phyloP scores from a whole-genome alignment of 2,797 vertebrate species.

The Amazona ochrocephala region DNA sequence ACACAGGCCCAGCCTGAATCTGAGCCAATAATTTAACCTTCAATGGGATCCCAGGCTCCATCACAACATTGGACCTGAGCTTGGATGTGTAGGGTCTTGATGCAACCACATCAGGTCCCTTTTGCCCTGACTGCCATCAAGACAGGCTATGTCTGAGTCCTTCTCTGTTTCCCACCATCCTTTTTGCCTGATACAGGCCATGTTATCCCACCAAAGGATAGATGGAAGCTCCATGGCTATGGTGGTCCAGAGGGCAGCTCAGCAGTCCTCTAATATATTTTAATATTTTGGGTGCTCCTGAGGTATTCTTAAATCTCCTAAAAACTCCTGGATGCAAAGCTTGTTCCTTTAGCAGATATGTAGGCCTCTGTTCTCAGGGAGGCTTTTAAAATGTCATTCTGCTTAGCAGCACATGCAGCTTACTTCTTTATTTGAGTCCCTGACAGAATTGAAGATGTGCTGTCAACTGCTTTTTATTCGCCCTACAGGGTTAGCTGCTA shows the following conservation, averaged over 20 bases:
- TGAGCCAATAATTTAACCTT: not conserved
- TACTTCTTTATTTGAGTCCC: not conserved
- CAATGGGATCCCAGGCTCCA: not conserved
- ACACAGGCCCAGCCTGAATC: not conserved
- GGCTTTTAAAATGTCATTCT: not conserved
- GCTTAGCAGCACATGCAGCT: not conserved
- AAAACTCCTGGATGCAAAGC: not conserved
- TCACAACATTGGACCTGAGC: not conserved
- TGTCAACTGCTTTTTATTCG: not conserved
- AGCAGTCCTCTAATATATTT: not conserved
- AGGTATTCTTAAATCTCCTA: not conserved
- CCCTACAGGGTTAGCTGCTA: not conserved
- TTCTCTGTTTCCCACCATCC: not conserved
- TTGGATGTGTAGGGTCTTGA: not conserved
- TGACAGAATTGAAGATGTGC: not conserved
- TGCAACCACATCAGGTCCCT: rapidly evolving
- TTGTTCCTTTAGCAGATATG: not conserved
- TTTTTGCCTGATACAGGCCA: not conserved
- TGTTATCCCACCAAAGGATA: not conserved
- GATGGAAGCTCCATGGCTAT: not conserved
- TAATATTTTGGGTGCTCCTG: not conserved
- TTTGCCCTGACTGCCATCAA: not conserved
- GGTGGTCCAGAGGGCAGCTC: not conserved
- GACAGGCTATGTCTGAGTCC: not conserved
- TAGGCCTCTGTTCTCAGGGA: not conserved